Conservation (phyloP, 2,797 vertebrate genomes). For the Heteromormyrus szaboi region DNA sequence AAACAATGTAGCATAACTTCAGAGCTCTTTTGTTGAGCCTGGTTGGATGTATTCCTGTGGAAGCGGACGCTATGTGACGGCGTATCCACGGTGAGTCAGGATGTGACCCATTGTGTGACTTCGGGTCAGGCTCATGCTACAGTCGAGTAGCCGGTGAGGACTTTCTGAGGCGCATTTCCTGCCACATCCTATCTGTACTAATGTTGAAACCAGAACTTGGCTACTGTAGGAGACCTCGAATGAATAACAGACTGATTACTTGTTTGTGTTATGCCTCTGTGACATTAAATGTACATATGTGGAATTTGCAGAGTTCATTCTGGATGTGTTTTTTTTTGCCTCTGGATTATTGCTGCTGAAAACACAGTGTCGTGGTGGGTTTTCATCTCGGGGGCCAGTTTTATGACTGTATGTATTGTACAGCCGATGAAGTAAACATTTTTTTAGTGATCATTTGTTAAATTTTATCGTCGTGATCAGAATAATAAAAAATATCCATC, state of each 20-base stretch:
- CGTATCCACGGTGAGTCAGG: constrained; percentile 47
- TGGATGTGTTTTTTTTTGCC: constrained; percentile 58
- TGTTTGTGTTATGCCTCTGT: constrained; percentile 70
- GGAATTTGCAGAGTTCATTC: constrained; percentile 74
- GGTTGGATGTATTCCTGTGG: constrained; percentile 1
- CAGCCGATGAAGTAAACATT: constrained; percentile 81
- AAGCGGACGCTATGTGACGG: constrained; percentile 16
- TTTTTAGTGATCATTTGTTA: constrained; percentile 95
- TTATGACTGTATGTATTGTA: constrained; percentile 91
- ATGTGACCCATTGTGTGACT: constrained; percentile 61
- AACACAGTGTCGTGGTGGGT: constrained; percentile 73
- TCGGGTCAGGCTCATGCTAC: constrained; percentile 50
- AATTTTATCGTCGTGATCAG: constrained; percentile 95
- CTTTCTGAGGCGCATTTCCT: constrained; percentile 51
- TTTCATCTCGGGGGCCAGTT: constrained; percentile 81
- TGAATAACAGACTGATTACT: constrained; percentile 64
- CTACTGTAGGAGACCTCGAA: constrained; percentile 29
- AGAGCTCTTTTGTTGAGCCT: neutral
- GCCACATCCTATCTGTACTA: constrained; percentile 52
- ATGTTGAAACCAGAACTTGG: neutral
- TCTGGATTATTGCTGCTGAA: constrained; percentile 78
- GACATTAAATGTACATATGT: constrained; percentile 81
- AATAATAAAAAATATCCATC: constrained; percentile 72
- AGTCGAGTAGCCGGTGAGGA: constrained; percentile 37
- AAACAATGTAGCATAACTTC: constrained; percentile 37